These are phyloP conservation scores for Caenorhabditis sp. DNA, from an alignment of 2,888 invertebrate species.

Conservation along the genomic window DNA sequence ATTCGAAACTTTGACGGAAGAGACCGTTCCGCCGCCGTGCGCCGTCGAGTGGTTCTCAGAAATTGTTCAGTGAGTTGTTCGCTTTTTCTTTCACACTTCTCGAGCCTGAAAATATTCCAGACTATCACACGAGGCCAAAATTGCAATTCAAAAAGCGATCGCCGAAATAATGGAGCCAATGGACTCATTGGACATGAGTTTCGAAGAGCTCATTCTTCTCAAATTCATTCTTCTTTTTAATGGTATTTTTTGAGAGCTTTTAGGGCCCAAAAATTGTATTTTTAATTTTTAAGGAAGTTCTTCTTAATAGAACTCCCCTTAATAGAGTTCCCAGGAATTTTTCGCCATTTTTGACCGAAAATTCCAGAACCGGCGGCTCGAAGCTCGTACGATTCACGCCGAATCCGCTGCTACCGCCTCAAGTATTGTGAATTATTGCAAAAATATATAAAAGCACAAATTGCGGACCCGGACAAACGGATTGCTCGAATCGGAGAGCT, in stretches of 20 bases:
- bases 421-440: conserved; percentile 30
- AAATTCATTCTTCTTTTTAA: conserved; percentile 43
- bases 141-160: conserved; percentile 6
- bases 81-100: no score
- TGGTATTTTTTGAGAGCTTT: conserved; percentile 5
- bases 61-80: conserved; percentile 21
- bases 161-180: conserved; percentile 38
- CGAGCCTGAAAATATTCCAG: background rate
- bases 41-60: conserved; percentile 22
- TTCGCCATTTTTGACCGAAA: background rate
- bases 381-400: conserved; percentile 7
- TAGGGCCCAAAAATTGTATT: background rate
- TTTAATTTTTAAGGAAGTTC: background rate
- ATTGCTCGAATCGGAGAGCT: conserved; percentile 17
- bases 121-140: conserved; percentile 5
- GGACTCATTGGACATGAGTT: conserved; percentile 28
- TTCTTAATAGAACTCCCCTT: no score
- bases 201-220: conserved; percentile 28
- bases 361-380: conserved; percentile 7
- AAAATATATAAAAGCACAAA: conserved; percentile 20
- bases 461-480: conserved; percentile 30
- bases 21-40: conserved; percentile 13
- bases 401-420: conserved; percentile 30
- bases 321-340: no score
- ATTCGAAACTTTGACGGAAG: conserved; percentile 12